Conservation (phyloP, 2,888 invertebrate species). For the Patella pellucida region DNA sequence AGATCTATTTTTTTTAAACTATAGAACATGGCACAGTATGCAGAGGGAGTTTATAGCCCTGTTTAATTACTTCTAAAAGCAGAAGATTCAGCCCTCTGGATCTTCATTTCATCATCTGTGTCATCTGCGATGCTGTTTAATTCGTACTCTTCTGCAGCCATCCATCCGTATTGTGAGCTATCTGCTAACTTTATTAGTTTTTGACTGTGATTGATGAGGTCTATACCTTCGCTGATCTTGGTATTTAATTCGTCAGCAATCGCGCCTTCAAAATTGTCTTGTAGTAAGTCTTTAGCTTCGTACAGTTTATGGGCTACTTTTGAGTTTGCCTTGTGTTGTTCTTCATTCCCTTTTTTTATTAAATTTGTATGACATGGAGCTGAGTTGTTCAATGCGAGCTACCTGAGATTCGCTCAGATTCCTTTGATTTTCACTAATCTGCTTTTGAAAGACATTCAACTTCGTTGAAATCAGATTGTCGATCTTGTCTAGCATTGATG, state of each 20-base stretch:
- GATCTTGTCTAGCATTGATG: conserved; percentile 1
- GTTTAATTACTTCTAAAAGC: background rate
- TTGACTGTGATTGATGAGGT: background rate
- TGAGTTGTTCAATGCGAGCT: conserved; percentile 19
- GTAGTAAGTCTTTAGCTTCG: conserved; percentile 11
- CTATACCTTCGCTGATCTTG: background rate
- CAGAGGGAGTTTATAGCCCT: background rate
- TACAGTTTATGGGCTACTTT: conserved; percentile 17
- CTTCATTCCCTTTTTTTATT: conserved; percentile 21
- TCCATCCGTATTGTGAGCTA: conserved; percentile 8
- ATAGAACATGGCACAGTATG: background rate
- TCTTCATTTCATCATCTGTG: conserved; percentile 16
- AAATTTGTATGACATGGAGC: conserved; percentile 14
- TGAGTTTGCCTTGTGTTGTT: conserved; percentile 12
- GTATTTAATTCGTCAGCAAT: background rate
- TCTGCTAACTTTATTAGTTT: conserved; percentile 17
- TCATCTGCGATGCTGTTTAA: conserved; percentile 20
- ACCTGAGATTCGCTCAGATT: conserved; percentile 18
- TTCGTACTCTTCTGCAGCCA: conserved; percentile 8
- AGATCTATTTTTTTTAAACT: background rate
- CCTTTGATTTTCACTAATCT: background rate
- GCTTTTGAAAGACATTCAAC: conserved; percentile 9
- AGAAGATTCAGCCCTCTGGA: conserved; percentile 12
- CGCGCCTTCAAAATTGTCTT: background rate
- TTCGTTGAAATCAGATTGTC: conserved; percentile 2